Evolutionary conservation across 1,140 invertebrate genomes (phyloP), one percentile per base, ranked within the genome.

Genomic region (Holotrichia oblita): DNA sequence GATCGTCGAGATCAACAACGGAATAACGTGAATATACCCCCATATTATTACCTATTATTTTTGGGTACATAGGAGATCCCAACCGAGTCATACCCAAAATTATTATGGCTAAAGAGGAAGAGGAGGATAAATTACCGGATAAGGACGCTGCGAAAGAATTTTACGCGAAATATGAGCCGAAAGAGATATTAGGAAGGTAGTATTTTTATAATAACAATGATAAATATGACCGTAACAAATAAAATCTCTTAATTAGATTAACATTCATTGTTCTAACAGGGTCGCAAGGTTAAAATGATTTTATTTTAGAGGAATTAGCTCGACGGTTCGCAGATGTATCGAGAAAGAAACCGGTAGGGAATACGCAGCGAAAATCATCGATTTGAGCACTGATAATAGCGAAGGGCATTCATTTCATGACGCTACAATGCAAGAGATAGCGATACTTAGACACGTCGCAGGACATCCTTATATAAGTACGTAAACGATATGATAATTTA

Each of bases 331-430:
- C 83, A 89, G 96, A 86, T 99, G 97, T 87, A 93, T 99, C 84
- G 98, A 99, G 88, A 99, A 99, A 88, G 95, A 97, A 87, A 99
- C 96, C 4, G 97, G 97, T 10, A 91, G 91, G 83, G 96, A 97
- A 85, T 99, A 94, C 91, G 98, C 99, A 0, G 98, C 97, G 12
- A 99, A 99, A 90, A 99, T 99, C 81, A 99, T 99, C 84, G 99
- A 99, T 89, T 91, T 99, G 82, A 98, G 96, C 87, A 94, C 93
- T 79, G 97, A 98, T 87, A 92, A 92, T 22, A 94, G 94, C 85
- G 93, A 95, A 83, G 92, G 91, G 9, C 90, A 92, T 83, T 91
- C 91, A 73, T 94, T 95, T 90, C 91, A 91, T 84, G 94, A 96
- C 85, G 94, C 97, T 69, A 99, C 98, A 0, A 89, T 94, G 83